Conservation (phyloP, 2,797 vertebrate species). For the Ammospiza maritima region DNA sequence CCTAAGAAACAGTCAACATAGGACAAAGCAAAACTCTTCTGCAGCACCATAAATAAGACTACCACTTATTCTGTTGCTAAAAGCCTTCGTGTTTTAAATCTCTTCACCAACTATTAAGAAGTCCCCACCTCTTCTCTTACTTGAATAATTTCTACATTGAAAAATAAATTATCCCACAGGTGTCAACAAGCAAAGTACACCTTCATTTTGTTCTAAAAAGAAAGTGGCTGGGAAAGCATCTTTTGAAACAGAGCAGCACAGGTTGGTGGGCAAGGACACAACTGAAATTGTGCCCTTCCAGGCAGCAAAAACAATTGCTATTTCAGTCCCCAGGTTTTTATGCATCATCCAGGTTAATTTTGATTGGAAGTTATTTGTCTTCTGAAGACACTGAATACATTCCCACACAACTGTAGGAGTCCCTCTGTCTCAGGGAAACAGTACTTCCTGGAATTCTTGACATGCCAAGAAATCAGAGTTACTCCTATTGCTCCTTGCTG, state of each 20-base stretch:
- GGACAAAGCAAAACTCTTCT: background rate
- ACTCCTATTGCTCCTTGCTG: background rate
- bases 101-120: background rate
- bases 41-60: background rate
- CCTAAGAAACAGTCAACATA: background rate
- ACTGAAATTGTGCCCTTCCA: background rate
- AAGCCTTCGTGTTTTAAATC: background rate
- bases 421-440: background rate
- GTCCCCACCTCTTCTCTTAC: background rate
- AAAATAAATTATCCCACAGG: background rate
- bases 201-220: background rate
- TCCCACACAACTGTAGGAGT: background rate
- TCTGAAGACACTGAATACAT: background rate
- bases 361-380: background rate
- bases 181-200: background rate
- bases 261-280: background rate
- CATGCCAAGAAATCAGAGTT: background rate
- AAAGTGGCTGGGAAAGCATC: background rate
- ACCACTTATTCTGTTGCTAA: background rate
- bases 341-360: background rate
- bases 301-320: background rate
- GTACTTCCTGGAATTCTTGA: conserved; percentile 3
- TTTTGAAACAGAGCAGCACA: background rate
- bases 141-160: background rate
- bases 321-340: background rate